phyloP scores from a whole-genome alignment of 2,888 invertebrate genomes.

The Phyllotreta cruciferae region DNA sequence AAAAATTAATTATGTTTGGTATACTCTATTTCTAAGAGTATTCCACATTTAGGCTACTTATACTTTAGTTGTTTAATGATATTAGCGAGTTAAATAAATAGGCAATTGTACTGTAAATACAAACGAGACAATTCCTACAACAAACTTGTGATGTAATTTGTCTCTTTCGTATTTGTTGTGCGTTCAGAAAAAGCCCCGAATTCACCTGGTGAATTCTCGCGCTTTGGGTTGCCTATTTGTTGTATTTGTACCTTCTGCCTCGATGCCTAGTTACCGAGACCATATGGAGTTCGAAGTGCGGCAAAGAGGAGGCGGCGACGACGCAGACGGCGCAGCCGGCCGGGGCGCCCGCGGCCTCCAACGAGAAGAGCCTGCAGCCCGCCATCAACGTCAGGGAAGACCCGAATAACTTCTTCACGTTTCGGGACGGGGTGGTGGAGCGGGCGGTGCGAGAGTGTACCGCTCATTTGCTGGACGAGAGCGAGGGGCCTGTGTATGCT shows the following conservation, averaged over 20 bases:
- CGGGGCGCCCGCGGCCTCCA: constrained; percentile 40
- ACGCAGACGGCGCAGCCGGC: constrained; percentile 28
- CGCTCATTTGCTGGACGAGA: constrained; percentile 68
- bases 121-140: too few species aligned
- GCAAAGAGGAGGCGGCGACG: constrained; percentile 33
- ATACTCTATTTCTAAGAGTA: too few species aligned
- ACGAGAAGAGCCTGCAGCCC: constrained; percentile 43
- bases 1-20: too few species aligned
- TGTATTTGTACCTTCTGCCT: constrained; percentile 23
- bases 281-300: constrained; percentile 51
- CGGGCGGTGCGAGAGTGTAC: constrained; percentile 76
- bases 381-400: constrained; percentile 59
- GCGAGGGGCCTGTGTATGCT: constrained; percentile 75
- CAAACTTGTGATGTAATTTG: too few species aligned
- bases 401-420: constrained; percentile 74
- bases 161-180: too few species aligned
- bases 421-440: constrained; percentile 76
- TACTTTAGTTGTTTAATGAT: too few species aligned
- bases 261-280: constrained; percentile 52
- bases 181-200: too few species aligned
- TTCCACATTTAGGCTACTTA: too few species aligned
- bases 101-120: too few species aligned
- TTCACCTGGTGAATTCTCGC: too few species aligned
- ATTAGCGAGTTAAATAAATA: too few species aligned
- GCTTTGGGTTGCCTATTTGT: neutral